Evolutionary conservation across 2,888 invertebrate species (phyloP).

Genomic region (Acanthosepion esculentum): DNA sequence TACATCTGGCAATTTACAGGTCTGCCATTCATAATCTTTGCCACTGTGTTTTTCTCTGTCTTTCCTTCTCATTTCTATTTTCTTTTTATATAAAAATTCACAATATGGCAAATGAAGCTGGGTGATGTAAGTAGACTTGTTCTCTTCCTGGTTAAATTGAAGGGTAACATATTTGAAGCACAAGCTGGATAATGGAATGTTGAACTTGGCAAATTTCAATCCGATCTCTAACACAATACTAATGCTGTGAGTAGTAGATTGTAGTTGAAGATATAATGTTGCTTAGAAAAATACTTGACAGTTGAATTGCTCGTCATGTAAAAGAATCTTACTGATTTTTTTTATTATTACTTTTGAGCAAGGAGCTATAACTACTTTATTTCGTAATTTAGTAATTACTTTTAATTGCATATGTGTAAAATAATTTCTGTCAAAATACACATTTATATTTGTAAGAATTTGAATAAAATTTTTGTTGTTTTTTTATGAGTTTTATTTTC

Average conservation of each 20-base stretch:
- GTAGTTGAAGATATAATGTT: neutral
- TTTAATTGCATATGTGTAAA: no score
- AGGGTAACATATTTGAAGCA: conserved; percentile 7
- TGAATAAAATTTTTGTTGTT: no score
- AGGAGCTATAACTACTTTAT: no score
- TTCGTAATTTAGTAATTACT: no score
- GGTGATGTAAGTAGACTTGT: conserved; percentile 1
- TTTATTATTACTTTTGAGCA: no score
- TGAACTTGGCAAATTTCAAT: neutral
- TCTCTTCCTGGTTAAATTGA: neutral
- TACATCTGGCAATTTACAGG: neutral
- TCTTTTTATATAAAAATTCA: neutral
- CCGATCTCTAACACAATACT: neutral
- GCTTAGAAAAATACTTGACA: neutral
- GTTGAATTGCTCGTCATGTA: no score
- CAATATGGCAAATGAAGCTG: neutral
- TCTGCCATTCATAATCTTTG: neutral
- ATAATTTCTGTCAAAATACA: no score
- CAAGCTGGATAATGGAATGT: conserved; percentile 8
- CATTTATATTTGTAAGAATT: no score
- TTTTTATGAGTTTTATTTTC: no score
- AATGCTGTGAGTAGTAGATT: neutral
- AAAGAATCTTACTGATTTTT: no score
- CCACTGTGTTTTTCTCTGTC: neutral
- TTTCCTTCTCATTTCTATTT: neutral